Percentiles rank a stretch among this genome's conserved stretches.
Conservation (phyloP, 2,888 invertebrate genomes). For the Dysmachus trigonus region DNA sequence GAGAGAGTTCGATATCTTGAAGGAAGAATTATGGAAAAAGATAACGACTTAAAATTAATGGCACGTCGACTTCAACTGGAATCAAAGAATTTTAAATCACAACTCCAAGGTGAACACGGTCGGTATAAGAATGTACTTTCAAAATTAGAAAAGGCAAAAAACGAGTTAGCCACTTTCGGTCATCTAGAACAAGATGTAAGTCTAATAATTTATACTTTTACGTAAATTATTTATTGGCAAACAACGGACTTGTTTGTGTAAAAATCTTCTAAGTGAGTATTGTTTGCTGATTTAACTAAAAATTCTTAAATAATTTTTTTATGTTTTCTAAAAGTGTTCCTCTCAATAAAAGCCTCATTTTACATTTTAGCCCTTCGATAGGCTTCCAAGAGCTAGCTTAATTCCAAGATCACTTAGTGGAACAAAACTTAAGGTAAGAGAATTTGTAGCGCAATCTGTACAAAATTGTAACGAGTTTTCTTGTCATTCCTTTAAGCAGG, state of each 20-base stretch:
- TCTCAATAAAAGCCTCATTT: background rate
- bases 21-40: slow-evolving; percentile 68
- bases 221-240: background rate
- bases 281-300: background rate
- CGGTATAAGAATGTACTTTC: slow-evolving; percentile 77
- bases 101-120: slow-evolving; percentile 73
- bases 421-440: background rate
- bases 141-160: slow-evolving; percentile 67
- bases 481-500: background rate
- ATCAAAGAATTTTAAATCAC: slow-evolving; percentile 77
- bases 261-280: background rate
- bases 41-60: slow-evolving; percentile 72
- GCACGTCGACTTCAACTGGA: slow-evolving; percentile 77
- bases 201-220: background rate
- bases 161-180: slow-evolving; percentile 59
- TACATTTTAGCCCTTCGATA: background rate
- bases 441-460: background rate
- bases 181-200: slow-evolving; percentile 59
- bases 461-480: background rate
- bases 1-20: slow-evolving; percentile 70
- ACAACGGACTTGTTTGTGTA: background rate
- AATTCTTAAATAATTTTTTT: background rate
- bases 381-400: background rate
- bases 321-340: too few species aligned
- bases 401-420: slow-evolving; percentile 41